Evolutionary conservation across 2,113 vertebrate species (phyloP), one percentile per base, ranked within the genome.

Genomic region (Thunnus maccoyii): DNA sequence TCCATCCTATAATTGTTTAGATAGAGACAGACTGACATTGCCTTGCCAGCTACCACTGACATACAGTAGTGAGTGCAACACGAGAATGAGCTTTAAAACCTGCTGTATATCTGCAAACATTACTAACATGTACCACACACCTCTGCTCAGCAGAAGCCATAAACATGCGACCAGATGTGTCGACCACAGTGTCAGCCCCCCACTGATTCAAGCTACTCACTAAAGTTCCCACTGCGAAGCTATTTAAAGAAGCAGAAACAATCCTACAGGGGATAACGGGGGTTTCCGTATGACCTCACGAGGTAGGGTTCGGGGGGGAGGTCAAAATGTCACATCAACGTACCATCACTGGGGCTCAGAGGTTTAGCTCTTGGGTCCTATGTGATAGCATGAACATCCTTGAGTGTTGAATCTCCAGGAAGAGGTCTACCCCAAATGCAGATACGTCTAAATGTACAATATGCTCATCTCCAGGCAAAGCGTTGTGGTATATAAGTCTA

Each of bases 271-370:
- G 82, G 27, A 73, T 68, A 58, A 48, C 9, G 30, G 2, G 30
- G 16, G 61, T 92, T 88, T 93, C 78, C 80, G 82, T 41, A 44
- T 74, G 72, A 89, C 78, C 71, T 58, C 73, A 18, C 56, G 69
- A 62, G 36, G 57, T 78, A 48, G 13, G 82, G 76, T 72, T 88
- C 69, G 80, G 32, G 46, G 70, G 66, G 20, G 68, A 47, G 63
- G 82, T 90, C 64, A 86, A 70, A 51, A 22, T 72, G 73, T 87
- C 65, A 77, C 56, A 30, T 30, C 27, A 51, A 50, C 71, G 56
- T 68, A 65, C 82, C 65, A 69, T 76, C 68, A 72, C 67, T 32
- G 72, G 30, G 62, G 50, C 20, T 74, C 1, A 0, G 51, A 51
- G 5, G 20, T 30, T 57, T 44, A 79, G 54, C 69, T 62, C 44